Evolutionary conservation across 2,113 vertebrate genomes (phyloP), one percentile per base, ranked within the genome.

Genomic region (Dissostichus mawsoni): DNA sequence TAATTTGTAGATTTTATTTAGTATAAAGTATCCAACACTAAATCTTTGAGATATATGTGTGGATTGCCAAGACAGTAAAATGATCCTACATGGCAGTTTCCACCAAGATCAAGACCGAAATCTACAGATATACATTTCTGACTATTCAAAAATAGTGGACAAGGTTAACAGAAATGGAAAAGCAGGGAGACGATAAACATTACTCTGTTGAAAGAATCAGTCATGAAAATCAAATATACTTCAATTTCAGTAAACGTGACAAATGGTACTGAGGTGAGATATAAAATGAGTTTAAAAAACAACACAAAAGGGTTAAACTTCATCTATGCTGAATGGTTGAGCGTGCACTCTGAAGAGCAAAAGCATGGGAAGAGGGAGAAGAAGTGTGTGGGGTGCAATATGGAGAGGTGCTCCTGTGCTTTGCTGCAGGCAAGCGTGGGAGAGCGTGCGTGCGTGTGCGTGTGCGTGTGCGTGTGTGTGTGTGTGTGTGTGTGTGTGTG

Each of bases 391-490:
- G 76, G 71, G 82, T 81, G 81, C 64, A 74, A 66, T 68, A 81
- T 55, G 62, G 74, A 83, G 83, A 88, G 84, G 74, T 80, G 84
- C 87, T 87, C 68, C 78, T 74, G 82, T 81, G 74, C 82, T 90
- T 52, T 84, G 85, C 88, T 89, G 89, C 76, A 86, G 80, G 87
- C 83, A 58, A 77, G 84, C 79, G 74, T 88, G 82, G 82, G 87
- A 83, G 79, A 85, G 59, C 70, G 74, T 70, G 48, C 69, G 0
- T 61, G 53, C 76, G 18, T 62, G 75, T 74, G 74, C 68, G 66
- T 72, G 47, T 62, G 78, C 64, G 74, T 64, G 73, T 72, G 61
- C 69, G 50, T 63, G 69, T 70, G 69, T 64, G 45, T 66, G 64
- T 51, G 23, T 45, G 36, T 67, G 47, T 52, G 76, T 63, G n/a